A percentile compares a stretch with the other conserved stretches of the same genome.
These are phyloP conservation scores for Heterocephalus glaber DNA, from an alignment of 2,113 vertebrate genomes.

Conservation along the genomic window DNA sequence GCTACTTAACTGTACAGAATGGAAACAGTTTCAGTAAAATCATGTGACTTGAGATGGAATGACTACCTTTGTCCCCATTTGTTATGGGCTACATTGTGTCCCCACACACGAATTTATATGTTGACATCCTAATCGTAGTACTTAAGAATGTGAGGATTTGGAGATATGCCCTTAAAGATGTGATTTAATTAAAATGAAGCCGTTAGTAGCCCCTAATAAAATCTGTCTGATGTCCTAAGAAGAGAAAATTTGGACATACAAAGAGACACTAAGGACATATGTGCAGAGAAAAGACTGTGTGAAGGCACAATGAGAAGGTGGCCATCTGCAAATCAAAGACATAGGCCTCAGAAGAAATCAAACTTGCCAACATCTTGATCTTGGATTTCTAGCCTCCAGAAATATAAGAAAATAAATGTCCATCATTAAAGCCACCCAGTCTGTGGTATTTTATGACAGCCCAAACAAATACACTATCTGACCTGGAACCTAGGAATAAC, in stretches of 20 bases:
- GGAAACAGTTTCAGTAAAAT: constrained; percentile 24
- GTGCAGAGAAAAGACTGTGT: neutral
- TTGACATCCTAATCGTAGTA: neutral
- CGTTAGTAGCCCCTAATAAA: neutral
- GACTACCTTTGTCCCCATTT: neutral
- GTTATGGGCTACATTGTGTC: neutral
- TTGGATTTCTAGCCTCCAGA: neutral
- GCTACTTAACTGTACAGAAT: neutral
- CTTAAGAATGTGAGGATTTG: neutral
- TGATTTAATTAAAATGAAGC: constrained; percentile 18
- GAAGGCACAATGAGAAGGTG: neutral
- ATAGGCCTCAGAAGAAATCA: neutral
- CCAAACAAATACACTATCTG: neutral
- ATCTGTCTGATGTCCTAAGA: neutral
- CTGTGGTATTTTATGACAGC: constrained; percentile 11
- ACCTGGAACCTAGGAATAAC: constrained; percentile 30
- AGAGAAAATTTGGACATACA: constrained; percentile 38
- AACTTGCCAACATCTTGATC: constrained; percentile 1
- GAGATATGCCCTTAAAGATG: neutral
- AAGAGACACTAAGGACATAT: neutral
- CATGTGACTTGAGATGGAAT: neutral
- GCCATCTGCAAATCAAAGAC: neutral
- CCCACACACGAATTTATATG: neutral
- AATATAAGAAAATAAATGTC: neutral
- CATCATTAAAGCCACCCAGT: constrained; percentile 47